Evolutionary conservation across 1,140 invertebrate species (phyloP), one percentile per base, ranked within the genome.

Genomic region (Aphelenchoides fujianensis): DNA sequence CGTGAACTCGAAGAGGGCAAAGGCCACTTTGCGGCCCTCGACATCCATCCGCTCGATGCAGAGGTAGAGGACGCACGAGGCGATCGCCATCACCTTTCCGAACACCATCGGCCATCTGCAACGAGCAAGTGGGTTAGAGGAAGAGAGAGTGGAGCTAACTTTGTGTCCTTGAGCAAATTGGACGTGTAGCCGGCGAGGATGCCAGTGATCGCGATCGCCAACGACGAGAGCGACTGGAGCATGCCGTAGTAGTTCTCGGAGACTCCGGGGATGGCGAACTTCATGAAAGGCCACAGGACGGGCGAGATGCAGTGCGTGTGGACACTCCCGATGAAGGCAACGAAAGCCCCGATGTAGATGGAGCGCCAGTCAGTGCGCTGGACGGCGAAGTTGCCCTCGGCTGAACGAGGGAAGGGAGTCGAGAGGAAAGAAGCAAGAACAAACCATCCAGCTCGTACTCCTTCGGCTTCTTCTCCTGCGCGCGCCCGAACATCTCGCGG

Each of bases 61-160:
- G 41, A 82, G 31, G 66, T 81, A 83, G 9, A 82, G 35, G 19
- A 79, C 28, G 36, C 80, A 83, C 37, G 76, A 74, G 35, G 74
- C 19, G 28, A 77, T 30, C 1, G 75, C 75, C 37, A 79, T 61
- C 2, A 71, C 9, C 68, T 79, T 79, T 23, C 75, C 77, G 16
- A 66, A 55, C 1, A 79, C 52, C 75, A 79, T 79, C 2, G 77
- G 68, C 27, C 41, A 48, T 68, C 76, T 79, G 32, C 35, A 72
- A 7, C 23, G 7, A 34, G 62, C 3, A 67, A 78, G n/a, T 19
- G 9, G 36, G 78, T n/a, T n/a, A 23, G 37, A 62, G n/a, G 2
- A 35, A 75, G 69, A 30, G 77, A n/a, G n/a, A n/a, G n/a, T n/a
- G n/a, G n/a, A n/a, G n/a, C n/a, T n/a, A n/a, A n/a, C n/a, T n/a